These are phyloP conservation scores for Penelope pileata DNA, from an alignment of 2,113 vertebrate genomes.

Conservation along the genomic window DNA sequence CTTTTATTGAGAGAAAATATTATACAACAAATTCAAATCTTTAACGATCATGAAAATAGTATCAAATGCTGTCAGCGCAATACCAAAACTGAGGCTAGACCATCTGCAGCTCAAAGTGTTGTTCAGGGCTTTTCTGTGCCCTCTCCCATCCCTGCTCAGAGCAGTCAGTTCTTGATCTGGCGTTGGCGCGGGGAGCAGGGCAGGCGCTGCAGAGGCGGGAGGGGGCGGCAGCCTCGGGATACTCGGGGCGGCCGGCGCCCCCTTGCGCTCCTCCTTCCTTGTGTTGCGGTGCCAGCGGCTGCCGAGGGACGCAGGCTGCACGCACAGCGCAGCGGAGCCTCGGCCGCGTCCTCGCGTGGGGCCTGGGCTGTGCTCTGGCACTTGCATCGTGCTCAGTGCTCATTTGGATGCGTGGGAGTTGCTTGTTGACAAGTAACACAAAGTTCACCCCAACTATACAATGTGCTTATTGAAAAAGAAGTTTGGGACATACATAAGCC, in stretches of 20 bases:
- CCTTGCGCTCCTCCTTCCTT: conserved; percentile 19
- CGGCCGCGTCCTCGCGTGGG: no score
- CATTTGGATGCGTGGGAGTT: background rate
- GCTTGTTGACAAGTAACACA: background rate
- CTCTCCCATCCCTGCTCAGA: background rate
- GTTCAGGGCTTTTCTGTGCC: background rate
- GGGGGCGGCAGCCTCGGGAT: background rate
- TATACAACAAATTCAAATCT: background rate
- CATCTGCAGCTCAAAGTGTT: background rate
- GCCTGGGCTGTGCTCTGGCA: background rate
- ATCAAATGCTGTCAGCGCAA: background rate
- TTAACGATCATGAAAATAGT: background rate
- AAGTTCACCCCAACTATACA: background rate
- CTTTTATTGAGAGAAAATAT: background rate
- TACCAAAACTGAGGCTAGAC: background rate
- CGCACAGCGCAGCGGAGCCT: background rate
- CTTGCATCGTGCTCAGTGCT: rapidly evolving
- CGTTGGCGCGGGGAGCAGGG: no score
- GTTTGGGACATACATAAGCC: background rate
- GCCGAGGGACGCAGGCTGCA: background rate
- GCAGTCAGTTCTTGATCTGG: background rate
- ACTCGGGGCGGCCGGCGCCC: conserved; percentile 15
- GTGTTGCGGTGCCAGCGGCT: background rate
- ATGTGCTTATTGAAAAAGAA: background rate
- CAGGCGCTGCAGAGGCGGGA: background rate